Evolutionary conservation across 2,888 invertebrate genomes (phyloP), one percentile per base, ranked within the genome.

Genomic region (Aradus depressus): DNA sequence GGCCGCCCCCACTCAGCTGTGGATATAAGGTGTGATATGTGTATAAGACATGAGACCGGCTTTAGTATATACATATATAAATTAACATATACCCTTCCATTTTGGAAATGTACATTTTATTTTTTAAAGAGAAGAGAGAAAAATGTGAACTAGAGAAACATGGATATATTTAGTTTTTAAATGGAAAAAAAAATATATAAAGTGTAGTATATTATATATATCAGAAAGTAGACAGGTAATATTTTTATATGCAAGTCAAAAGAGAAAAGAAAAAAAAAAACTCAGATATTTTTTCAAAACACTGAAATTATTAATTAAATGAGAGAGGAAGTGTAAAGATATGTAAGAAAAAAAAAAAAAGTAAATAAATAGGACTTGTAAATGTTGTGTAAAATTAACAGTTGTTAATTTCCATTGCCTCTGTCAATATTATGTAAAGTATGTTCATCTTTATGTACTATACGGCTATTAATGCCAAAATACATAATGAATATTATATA

Each of bases 361-460:
- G 26, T 38, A 23, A 34, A 38, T 38, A 47, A 38, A 53, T 38
- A 43, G 38, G 35, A 50, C 47, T 53, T 55, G 55, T 55, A 55
- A 49, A 52, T 49, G 51, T 54, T 55, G 50, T 55, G 55, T 55
- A 55, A 44, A 55, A 50, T 53, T 50, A 25, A 53, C 37, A 53
- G 41, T 55, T 50, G 44, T 55, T 53, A 55, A 44, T 52, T 52
- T 51, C 47, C 43, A 50, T 55, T 28, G 49, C 49, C 48, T 53
- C 50, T 52, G 50, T 50, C 51, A 48, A 43, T 34, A 35, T 48
- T 52, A 51, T 51, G 54, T 54, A 51, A 44, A 53, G 48, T 45
- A 53, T 55, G 53, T 55, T 55, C 52, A 50, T 52, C 53, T 50
- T 49, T 50, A 55, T 55, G 55, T 55, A 52, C 47, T 48, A 44